Conservation (phyloP, 2,113 vertebrate species). For the Bostrychus sinensis region DNA sequence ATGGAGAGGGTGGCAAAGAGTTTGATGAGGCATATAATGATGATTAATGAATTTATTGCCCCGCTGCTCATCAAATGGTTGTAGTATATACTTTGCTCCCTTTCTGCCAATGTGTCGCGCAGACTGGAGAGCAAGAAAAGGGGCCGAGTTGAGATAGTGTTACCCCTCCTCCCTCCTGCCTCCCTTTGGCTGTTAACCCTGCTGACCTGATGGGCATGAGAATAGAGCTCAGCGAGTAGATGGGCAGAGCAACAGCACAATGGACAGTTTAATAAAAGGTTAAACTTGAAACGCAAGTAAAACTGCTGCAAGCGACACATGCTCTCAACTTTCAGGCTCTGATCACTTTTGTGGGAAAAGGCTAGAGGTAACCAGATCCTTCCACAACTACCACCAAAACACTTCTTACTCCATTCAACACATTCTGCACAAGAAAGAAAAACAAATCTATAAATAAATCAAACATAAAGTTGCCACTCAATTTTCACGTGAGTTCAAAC, state of each 20-base stretch:
- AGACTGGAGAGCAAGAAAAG: constrained; percentile 70
- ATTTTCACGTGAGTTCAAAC: constrained; percentile 46
- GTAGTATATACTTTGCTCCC: constrained; percentile 86
- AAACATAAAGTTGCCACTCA: constrained; percentile 37
- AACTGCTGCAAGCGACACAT: constrained; percentile 79
- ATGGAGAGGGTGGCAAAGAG: constrained; percentile 98
- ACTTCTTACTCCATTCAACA: constrained; percentile 11
- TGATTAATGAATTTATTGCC: constrained; percentile 99
- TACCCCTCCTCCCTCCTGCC: constrained; percentile 45
- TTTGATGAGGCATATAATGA: constrained; percentile 99
- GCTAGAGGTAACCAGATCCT: constrained; percentile 79
- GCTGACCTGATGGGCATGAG: constrained; percentile 84
- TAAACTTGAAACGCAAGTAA: constrained; percentile 83
- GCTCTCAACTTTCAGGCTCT: constrained; percentile 82
- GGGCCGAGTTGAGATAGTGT: constrained; percentile 79
- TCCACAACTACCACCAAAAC: constrained; percentile 29
- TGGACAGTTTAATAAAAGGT: constrained; percentile 82
- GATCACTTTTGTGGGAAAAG: constrained; percentile 84
- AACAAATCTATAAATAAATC: constrained; percentile 41
- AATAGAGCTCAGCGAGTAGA: constrained; percentile 72
- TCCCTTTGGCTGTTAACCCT: constrained; percentile 81
- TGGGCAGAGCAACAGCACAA: constrained; percentile 78
- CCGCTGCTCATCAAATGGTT: constrained; percentile 93
- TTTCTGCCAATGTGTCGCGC: constrained; percentile 77
- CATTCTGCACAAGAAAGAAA: constrained; percentile 15